A percentile compares a stretch with the other conserved stretches of the same genome.
These are phyloP conservation scores for Lacanobia oleracea DNA, from an alignment of 2,888 invertebrate species.

Conservation along the genomic window DNA sequence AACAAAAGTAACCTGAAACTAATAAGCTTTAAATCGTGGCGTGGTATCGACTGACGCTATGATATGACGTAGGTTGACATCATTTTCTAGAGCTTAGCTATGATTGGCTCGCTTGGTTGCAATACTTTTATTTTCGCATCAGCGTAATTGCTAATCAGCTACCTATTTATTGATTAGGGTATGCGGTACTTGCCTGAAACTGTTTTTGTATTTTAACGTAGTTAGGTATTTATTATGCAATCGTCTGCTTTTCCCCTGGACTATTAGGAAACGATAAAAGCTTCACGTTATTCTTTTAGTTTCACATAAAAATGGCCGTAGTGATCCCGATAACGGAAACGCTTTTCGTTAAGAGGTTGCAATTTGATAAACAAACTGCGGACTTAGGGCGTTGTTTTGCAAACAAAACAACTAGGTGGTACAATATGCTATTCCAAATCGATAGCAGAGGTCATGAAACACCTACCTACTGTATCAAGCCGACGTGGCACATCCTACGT, in stretches of 20 bases:
- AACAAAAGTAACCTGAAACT: not conserved
- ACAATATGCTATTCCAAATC: not conserved
- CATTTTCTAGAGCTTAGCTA: slow-evolving; percentile 34
- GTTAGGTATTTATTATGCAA: slow-evolving; percentile 16
- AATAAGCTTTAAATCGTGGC: slow-evolving; percentile 31
- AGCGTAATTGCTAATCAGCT: slow-evolving; percentile 25
- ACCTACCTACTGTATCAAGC: not conserved
- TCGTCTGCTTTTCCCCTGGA: not conserved
- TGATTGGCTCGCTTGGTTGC: slow-evolving; percentile 32
- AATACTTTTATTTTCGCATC: slow-evolving; percentile 48
- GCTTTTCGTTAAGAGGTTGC: not conserved
- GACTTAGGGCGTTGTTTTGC: slow-evolving; percentile 5
- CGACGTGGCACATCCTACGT: slow-evolving; percentile 31
- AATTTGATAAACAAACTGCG: slow-evolving; percentile 5
- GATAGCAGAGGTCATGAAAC: not conserved
- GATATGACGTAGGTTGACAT: slow-evolving; percentile 47
- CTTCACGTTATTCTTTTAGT: not conserved
- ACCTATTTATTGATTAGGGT: slow-evolving; percentile 37
- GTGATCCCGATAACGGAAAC: slow-evolving; percentile 10
- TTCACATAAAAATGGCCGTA: not conserved
- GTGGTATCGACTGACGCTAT: slow-evolving; percentile 40
- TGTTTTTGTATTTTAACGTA: not conserved
- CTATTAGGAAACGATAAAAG: not conserved
- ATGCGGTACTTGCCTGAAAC: slow-evolving; percentile 5
- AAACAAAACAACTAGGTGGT: slow-evolving; percentile 21